These are phyloP conservation scores for Helicolenus hilgendorfi DNA, from an alignment of 2,797 vertebrate genomes.

Conservation along the genomic window DNA sequence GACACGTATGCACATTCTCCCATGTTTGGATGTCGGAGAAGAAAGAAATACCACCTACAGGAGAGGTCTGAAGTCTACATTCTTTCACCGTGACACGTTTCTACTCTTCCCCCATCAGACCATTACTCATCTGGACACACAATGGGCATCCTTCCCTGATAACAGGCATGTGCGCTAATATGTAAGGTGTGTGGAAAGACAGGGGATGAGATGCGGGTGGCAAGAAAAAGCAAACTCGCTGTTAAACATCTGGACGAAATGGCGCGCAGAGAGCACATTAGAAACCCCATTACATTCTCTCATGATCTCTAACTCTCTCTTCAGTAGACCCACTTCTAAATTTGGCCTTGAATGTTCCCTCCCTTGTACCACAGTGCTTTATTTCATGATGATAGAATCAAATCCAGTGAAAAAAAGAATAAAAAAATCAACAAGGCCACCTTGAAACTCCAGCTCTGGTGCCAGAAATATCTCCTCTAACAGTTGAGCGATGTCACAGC, in stretches of 20 bases:
- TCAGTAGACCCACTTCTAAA: conserved; percentile 35
- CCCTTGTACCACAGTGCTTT: conserved; percentile 40
- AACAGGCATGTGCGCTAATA: conserved; percentile 76
- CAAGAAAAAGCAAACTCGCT: conserved; percentile 49
- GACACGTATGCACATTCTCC: conserved; percentile 40
- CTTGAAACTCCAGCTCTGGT: conserved; percentile 43
- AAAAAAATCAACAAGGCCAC: conserved; percentile 60
- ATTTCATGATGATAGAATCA: conserved; percentile 63
- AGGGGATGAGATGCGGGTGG: conserved; percentile 63
- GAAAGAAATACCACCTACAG: conserved; percentile 62
- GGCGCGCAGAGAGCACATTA: conserved; percentile 37
- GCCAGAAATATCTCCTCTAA: conserved; percentile 58
- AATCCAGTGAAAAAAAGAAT: conserved; percentile 11
- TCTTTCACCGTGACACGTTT: conserved; percentile 76
- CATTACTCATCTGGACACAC: conserved; percentile 80
- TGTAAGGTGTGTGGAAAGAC: conserved; percentile 78
- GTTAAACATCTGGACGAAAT: conserved; percentile 74
- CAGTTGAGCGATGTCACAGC: conserved; percentile 65
- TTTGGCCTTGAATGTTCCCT: conserved; percentile 51
- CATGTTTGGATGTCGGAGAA: conserved; percentile 57
- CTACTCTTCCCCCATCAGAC: conserved; percentile 44
- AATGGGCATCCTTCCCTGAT: conserved; percentile 75
- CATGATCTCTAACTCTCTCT: conserved; percentile 13
- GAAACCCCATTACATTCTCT: conserved; percentile 38
- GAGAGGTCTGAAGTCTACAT: conserved; percentile 64